These are phyloP conservation scores for Halcyon leucocephala DNA, from an alignment of 2,797 vertebrate species.

Conservation along the genomic window DNA sequence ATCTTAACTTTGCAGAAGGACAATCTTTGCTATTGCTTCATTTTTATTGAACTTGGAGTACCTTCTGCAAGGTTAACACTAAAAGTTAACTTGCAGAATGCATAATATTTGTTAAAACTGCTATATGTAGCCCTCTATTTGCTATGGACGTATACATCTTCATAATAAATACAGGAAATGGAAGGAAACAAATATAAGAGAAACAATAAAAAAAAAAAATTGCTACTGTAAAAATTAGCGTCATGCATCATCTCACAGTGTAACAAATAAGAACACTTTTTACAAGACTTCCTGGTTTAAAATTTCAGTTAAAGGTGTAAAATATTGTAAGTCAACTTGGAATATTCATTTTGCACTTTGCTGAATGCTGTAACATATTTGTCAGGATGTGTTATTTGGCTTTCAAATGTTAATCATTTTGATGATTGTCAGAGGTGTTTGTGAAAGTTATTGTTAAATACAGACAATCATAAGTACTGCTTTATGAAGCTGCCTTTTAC, in stretches of 20 bases:
- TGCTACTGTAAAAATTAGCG: background rate
- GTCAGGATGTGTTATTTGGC: background rate
- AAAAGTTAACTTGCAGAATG: background rate
- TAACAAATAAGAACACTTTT: background rate
- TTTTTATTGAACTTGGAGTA: background rate
- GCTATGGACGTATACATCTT: background rate
- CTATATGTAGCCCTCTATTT: background rate
- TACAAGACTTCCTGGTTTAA: background rate
- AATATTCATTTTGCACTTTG: background rate
- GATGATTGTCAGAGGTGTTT: background rate
- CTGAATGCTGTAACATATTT: background rate
- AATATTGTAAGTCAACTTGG: background rate
- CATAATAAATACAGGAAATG: background rate
- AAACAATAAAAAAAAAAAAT: background rate
- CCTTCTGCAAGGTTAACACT: background rate
- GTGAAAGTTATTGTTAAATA: background rate
- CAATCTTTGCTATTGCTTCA: background rate
- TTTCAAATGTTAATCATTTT: constrained; percentile 10
- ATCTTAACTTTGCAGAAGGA: background rate
- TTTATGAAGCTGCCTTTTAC: background rate
- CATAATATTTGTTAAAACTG: background rate
- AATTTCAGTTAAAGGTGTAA: background rate
- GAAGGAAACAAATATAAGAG: background rate
- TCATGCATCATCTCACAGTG: accelerated
- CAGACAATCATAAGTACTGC: background rate